Percentiles rank a stretch among this genome's conserved stretches.
These are phyloP conservation scores for Linyphia triangularis DNA, from an alignment of 2,888 invertebrate species.

Conservation along the genomic window DNA sequence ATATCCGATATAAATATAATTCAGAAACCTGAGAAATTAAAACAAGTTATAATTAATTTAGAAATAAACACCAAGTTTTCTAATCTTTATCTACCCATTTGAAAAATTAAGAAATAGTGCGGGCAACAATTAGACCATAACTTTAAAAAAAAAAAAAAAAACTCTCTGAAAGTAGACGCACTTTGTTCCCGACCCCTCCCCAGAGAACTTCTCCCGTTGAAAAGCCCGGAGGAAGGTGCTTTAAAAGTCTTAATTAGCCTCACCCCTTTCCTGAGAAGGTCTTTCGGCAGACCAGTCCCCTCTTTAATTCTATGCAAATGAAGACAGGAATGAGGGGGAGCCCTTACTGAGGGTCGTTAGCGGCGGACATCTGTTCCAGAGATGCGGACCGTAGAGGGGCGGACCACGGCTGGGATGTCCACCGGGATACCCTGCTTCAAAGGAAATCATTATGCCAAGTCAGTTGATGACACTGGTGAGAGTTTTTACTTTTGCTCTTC, in stretches of 20 bases:
- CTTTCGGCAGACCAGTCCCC: constrained; percentile 46
- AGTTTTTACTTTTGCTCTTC: background rate
- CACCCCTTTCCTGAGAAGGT: constrained; percentile 33
- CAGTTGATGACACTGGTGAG: background rate
- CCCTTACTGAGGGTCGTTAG: constrained; percentile 58
- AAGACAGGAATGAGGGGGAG: constrained; percentile 9
- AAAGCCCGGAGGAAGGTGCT: constrained; percentile 31
- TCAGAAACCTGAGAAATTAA: no score
- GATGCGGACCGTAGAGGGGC: constrained; percentile 45
- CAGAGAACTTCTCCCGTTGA: background rate
- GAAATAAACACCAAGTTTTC: no score
- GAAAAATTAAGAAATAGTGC: no score
- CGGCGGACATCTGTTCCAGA: constrained; percentile 63
- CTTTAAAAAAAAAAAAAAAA: no score
- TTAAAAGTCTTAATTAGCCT: constrained; percentile 65
- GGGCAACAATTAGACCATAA: no score
- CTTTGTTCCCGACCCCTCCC: constrained; percentile 23
- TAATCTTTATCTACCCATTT: no score
- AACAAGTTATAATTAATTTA: no score
- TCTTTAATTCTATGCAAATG: constrained; percentile 71
- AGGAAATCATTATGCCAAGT: constrained; percentile 48
- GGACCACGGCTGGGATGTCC: background rate
- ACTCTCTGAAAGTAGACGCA: no score
- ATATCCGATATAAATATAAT: no score
- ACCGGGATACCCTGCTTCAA: no score